Evolutionary conservation across 2,113 vertebrate genomes (phyloP), one percentile per base, ranked within the genome.

Genomic region (Anoura caudifer): DNA sequence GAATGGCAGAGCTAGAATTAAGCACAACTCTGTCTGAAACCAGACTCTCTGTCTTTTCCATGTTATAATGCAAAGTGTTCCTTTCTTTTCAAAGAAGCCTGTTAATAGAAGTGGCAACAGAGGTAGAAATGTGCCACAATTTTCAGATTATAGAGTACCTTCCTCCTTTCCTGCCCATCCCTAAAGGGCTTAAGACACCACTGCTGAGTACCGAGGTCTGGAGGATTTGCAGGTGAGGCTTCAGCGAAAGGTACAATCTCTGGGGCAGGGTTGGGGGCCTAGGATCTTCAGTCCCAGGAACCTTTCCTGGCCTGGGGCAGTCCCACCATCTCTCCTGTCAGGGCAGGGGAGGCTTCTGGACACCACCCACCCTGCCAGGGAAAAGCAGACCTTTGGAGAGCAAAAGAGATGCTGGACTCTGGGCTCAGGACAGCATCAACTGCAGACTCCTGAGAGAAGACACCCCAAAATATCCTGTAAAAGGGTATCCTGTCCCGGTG

Each of bases 41-140:
- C 8, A 28, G 31, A 36, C 12, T 87, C 88, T 43, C 89, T 43
- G 61, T 36, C 65, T 84, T 77, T 56, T 38, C 36, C 41, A 4
- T n/a, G 7, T 65, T 61, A 41, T 52, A 77, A 65, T 20, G 38
- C 14, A 61, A 45, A 67, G 26, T 26, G 13, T 14, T 33, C 50
- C 79, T 96, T 76, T 72, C 61, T 88, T 76, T 76, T 77, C 43
- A 77, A 80, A 76, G 87, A 93, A 82, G 65, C 9, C 0, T 72
- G 31, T 36, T 33, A 91, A 91, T 85, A 86, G 38, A 96, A 69
- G n/a, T 69, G 69, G 87, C 59, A 70, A 72, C 36, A 22, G 43
- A 76, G 26, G 73, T 43, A 77, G 83, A 72, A 63, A 86, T 36
- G 31, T 16, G 33, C 28, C 59, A 83, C 6, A 24, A 0, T 72